A percentile compares a stretch with the other conserved stretches of the same genome.
phyloP scores from a whole-genome alignment of 2,797 vertebrate genomes.

The Pyrocephalus nanus region DNA sequence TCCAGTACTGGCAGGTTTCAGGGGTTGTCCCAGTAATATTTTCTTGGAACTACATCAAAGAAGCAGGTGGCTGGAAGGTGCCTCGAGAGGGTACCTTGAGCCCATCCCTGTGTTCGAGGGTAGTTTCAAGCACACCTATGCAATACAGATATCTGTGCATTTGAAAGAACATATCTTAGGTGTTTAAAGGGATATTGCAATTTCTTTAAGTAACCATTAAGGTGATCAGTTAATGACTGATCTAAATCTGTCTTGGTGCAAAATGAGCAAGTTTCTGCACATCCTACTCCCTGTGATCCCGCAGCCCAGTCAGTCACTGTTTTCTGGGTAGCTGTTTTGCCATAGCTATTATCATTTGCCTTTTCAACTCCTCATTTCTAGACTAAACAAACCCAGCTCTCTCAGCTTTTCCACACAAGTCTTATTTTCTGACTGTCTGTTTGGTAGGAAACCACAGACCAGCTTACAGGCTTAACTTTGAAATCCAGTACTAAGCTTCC shows the following conservation, averaged over 20 bases:
- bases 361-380: slow-evolving; percentile 16
- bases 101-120: background rate
- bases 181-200: background rate
- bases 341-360: slow-evolving; percentile 7
- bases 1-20: background rate
- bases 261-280: background rate
- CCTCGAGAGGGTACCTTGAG: background rate
- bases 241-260: background rate
- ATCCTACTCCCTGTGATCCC: background rate
- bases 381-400: slow-evolving; percentile 16
- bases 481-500: background rate
- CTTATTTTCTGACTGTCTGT: slow-evolving; percentile 16
- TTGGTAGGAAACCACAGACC: background rate
- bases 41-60: background rate
- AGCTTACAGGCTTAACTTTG: background rate
- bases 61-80: background rate
- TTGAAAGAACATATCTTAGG: background rate
- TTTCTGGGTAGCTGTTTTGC: background rate
- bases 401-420: background rate
- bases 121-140: background rate
- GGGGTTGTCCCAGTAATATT: background rate
- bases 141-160: background rate
- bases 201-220: background rate
- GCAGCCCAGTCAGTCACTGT: background rate
- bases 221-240: background rate